A percentile compares a stretch with the other conserved stretches of the same genome.
These are phyloP conservation scores for Drosophila meridionalis DNA, from an alignment of 2,888 invertebrate genomes.

Conservation along the genomic window DNA sequence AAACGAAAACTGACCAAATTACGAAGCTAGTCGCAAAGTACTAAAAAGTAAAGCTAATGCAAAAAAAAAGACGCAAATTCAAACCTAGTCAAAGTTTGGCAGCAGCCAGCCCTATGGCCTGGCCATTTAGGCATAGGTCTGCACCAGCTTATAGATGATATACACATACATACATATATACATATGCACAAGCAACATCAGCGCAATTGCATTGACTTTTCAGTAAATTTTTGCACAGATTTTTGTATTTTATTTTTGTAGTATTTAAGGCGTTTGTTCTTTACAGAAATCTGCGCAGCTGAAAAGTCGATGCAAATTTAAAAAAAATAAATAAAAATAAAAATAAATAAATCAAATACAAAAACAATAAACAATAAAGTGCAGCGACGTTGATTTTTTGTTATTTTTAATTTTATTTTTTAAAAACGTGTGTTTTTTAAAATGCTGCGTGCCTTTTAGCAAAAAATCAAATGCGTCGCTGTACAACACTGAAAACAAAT, in stretches of 20 bases:
- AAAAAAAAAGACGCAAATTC: conserved; percentile 16
- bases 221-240: conserved; percentile 11
- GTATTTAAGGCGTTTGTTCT: conserved; percentile 76
- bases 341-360: neutral
- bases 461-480: conserved; percentile 89
- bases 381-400: conserved; percentile 58
- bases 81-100: conserved; percentile 52
- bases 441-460: conserved; percentile 93
- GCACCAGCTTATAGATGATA: conserved; percentile 29
- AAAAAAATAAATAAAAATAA: conserved; percentile 3
- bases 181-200: conserved; percentile 6
- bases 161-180: conserved; percentile 21
- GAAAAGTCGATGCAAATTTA: conserved; percentile 1
- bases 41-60: conserved; percentile 15
- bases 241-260: conserved; percentile 70
- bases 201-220: conserved; percentile 12
- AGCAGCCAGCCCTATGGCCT: conserved; percentile 31
- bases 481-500: conserved; percentile 27
- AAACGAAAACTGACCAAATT: conserved; percentile 52
- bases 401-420: conserved; percentile 78
- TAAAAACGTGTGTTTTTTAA: conserved; percentile 86
- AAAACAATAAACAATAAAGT: conserved; percentile 16
- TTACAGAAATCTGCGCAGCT: conserved; percentile 39
- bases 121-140: conserved; percentile 29
- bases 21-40: conserved; percentile 57